Base-by-base conservation (phyloP, 2,888 invertebrate species). In the Sialis lutaria region DNA sequence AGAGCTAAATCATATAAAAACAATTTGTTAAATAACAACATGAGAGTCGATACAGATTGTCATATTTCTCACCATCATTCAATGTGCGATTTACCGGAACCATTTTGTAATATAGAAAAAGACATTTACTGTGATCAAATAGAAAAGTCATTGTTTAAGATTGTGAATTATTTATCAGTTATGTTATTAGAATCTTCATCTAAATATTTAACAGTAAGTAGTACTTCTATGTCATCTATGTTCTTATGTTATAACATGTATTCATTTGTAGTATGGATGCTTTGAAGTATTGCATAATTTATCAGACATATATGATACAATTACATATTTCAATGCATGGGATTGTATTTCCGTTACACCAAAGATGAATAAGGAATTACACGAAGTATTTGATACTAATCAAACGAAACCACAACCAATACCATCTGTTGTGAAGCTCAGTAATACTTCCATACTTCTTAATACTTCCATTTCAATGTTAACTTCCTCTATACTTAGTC, bases 261-360 rank as follows among this genome's bases (percentile, higher is more conserved):
- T 7, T 34, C n/a, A 52, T 39, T 66, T 62, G 50, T 56, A 77
- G 70, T 69, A 68, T 56, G 82, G 83, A 1, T 78, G 76, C 56
- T 72, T 76, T 55, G 76, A 84, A 61, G 74, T 85, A 0, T 65
- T 91, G 2, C 74, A 74, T 54, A 60, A 70, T 5, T 63, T 90
- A 34, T 78, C 82, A 43, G 71, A 69, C 44, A 65, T 65, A 22
- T 89, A 79, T 64, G 70, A 77, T 0, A 80, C 84, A 2, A 79
- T 79, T 53, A 64, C 73, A 13, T 80, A 83, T 58, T 65, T 70
- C 6, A 70, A 69, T 13, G 75, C 82, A 0, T 90, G 86, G 77
- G 70, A 72, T 50, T 78, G 75, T 57, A 52, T 64, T 33, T 45
- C 45, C 41, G 50, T 46, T 37, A 53, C 53, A 6, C 45, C 49